phyloP scores from a whole-genome alignment of 2,113 vertebrate species.

The Gallinago paraguaiae region DNA sequence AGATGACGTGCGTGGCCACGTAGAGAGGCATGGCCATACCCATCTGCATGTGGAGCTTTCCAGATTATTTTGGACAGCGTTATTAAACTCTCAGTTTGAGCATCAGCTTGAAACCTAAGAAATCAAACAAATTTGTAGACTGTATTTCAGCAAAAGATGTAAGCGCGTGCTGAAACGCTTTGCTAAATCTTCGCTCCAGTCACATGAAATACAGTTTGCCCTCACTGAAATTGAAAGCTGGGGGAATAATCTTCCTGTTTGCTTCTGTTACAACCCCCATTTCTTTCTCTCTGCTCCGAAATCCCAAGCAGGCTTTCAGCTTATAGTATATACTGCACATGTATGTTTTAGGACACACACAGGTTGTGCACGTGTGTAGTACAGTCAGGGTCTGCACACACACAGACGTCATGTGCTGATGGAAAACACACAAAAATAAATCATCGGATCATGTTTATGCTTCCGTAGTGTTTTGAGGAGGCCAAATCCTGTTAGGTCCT shows the following conservation, averaged over 20 bases:
- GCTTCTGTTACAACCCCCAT: neutral
- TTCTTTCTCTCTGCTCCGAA: neutral
- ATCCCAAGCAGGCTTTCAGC: neutral
- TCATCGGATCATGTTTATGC: neutral
- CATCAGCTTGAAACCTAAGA: neutral
- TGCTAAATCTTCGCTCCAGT: neutral
- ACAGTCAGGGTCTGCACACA: fast-evolving
- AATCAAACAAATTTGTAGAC: neutral
- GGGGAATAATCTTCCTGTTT: neutral
- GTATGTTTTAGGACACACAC: neutral
- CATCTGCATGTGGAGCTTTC: neutral
- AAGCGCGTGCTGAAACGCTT: neutral
- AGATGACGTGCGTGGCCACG: neutral
- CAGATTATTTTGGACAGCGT: neutral
- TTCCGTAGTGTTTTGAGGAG: neutral
- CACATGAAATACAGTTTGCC: neutral
- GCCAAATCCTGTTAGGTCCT: neutral
- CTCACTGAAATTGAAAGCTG: neutral
- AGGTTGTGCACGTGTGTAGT: neutral
- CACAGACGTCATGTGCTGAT: neutral
- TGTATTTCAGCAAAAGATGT: neutral
- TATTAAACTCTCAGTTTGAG: neutral
- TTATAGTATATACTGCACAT: neutral
- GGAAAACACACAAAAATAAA: neutral
- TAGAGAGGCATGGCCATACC: fast-evolving